A percentile compares a stretch with the other conserved stretches of the same genome.
phyloP scores from a whole-genome alignment of 64 coral and sea anemone species.

The Acropora tenuis region DNA sequence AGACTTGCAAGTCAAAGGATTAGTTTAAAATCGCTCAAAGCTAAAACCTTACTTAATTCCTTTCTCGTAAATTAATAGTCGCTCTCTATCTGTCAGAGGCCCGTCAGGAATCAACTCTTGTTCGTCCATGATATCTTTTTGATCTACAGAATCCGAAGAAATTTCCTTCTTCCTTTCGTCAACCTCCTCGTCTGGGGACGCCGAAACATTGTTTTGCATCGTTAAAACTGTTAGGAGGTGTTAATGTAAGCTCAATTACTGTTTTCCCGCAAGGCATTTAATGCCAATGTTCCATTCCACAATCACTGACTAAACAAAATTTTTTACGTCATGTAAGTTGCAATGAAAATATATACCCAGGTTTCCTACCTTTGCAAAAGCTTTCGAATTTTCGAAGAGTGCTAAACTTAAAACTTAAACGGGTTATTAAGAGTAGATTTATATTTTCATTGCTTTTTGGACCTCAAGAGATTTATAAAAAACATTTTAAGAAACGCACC shows the following conservation, averaged over 20 bases:
- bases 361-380: too few relatives aligned
- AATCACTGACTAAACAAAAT: too few relatives aligned
- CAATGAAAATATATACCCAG: too few relatives aligned
- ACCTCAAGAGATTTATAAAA: too few relatives aligned
- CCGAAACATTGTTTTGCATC: neutral
- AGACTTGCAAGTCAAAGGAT: too few relatives aligned
- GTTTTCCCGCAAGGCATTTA: neutral
- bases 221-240: neutral
- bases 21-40: neutral
- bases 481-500: neutral
- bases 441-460: too few relatives aligned
- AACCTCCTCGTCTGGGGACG: neutral
- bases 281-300: neutral
- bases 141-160: neutral
- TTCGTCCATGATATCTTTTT: neutral
- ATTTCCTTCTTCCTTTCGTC: neutral
- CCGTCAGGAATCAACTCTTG: neutral
- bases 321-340: too few relatives aligned
- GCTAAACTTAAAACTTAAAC: too few relatives aligned
- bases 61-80: conserved; percentile 26
- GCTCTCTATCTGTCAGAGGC: conserved; percentile 10
- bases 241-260: too few relatives aligned
- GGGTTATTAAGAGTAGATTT: too few relatives aligned
- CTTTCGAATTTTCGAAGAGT: too few relatives aligned
- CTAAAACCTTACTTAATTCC: conserved; percentile 33